Conservation (phyloP, 2,113 vertebrate species). For the Petromus typicus region DNA sequence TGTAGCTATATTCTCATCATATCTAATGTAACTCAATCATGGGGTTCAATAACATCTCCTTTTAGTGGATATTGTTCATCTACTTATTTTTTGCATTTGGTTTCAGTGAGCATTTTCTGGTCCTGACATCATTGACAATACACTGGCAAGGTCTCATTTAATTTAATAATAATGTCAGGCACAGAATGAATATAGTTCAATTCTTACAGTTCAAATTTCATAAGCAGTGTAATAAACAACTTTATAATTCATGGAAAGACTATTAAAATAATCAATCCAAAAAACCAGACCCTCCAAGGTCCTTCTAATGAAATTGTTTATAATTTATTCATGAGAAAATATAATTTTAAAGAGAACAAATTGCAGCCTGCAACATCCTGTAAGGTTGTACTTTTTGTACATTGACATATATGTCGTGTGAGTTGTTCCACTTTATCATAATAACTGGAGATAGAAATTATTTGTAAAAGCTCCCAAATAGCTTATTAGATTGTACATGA, state of each 20-base stretch:
- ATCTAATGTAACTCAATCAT: neutral
- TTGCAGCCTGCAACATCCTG: conserved; percentile 33
- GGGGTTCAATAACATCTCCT: neutral
- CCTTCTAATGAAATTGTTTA: conserved; percentile 65
- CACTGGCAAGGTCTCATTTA: conserved; percentile 9
- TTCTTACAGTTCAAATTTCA: conserved; percentile 54
- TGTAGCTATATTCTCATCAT: neutral
- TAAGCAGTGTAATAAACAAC: conserved; percentile 43
- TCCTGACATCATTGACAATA: neutral
- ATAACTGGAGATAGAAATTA: conserved; percentile 22
- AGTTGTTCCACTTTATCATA: neutral
- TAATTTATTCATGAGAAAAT: conserved; percentile 63
- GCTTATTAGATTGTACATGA: neutral
- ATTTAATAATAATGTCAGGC: conserved; percentile 29
- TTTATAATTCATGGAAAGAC: conserved; percentile 61
- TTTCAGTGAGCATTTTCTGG: conserved; percentile 31
- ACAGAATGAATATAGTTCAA: conserved; percentile 43
- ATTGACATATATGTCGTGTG: neutral
- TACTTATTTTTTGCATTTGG: neutral
- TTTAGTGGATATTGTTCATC: neutral
- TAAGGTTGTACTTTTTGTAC: neutral
- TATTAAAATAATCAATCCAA: conserved; percentile 59
- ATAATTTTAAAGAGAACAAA: conserved; percentile 63
- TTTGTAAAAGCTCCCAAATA: neutral
- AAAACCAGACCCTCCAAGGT: conserved; percentile 33